phyloP scores from a whole-genome alignment of 2,113 vertebrate genomes.

The Brachyistius frenatus region DNA sequence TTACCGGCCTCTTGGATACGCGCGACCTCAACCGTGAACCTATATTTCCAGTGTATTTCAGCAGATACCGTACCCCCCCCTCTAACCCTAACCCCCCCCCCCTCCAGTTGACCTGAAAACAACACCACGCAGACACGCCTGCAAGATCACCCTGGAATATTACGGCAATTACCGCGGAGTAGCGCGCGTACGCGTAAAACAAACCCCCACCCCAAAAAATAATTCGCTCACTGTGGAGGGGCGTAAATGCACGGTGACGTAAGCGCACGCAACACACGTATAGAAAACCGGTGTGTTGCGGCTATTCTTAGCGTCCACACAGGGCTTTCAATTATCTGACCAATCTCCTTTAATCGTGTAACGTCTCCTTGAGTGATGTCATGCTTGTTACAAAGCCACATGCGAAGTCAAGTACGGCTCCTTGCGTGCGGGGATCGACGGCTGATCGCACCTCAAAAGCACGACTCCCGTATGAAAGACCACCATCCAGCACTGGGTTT shows the following conservation, averaged over 20 bases:
- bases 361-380: conserved; percentile 44
- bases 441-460: background rate
- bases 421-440: conserved; percentile 10
- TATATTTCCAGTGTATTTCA: too few species aligned
- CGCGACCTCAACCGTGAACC: too few species aligned
- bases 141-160: too few species aligned
- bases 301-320: conserved; percentile 55
- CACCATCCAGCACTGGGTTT: background rate
- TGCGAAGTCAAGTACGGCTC: conserved; percentile 25
- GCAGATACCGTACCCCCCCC: too few species aligned
- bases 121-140: too few species aligned
- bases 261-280: background rate
- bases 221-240: too few species aligned
- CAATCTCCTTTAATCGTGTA: conserved; percentile 63
- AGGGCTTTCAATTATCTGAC: conserved; percentile 57
- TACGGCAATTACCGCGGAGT: too few species aligned
- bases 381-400: conserved; percentile 31
- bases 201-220: too few species aligned
- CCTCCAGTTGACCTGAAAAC: too few species aligned
- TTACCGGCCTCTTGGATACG: conserved; percentile 12
- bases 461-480: background rate
- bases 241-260: background rate
- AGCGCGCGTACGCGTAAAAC: too few species aligned
- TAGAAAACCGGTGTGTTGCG: conserved; percentile 13
- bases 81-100: too few species aligned